Conservation (phyloP, 2,113 vertebrate species). For the Ctenomys sociabilis region DNA sequence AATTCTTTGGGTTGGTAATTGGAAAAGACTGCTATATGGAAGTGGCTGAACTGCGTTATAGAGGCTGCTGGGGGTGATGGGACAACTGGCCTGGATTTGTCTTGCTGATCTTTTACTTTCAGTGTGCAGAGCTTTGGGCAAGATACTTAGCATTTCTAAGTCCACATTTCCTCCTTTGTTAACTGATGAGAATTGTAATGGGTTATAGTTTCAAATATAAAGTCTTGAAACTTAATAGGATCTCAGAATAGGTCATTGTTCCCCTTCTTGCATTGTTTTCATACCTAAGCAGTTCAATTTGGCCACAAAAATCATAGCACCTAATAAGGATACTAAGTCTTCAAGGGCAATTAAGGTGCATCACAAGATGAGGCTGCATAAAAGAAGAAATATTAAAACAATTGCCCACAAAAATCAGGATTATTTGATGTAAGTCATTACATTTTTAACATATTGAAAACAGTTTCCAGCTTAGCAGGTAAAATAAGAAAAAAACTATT, state of each 20-base stretch:
- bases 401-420: background rate
- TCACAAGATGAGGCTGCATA: background rate
- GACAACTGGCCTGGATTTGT: background rate
- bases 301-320: background rate
- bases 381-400: background rate
- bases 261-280: background rate
- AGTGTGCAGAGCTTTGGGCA: background rate
- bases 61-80: background rate
- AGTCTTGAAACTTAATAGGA: background rate
- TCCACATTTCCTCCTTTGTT: background rate
- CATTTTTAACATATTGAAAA: background rate
- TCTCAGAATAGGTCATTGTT: background rate
- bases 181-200: background rate
- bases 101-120: background rate
- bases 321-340: background rate
- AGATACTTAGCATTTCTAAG: background rate
- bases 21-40: background rate
- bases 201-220: background rate
- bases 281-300: background rate
- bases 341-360: constrained; percentile 7
- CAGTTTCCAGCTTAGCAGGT: background rate
- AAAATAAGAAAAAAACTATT: too few relatives aligned
- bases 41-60: background rate
- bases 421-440: background rate
- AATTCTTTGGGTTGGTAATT: background rate